Conservation (phyloP, 2,797 vertebrate species). For the Chelidonichthys spinosus region DNA sequence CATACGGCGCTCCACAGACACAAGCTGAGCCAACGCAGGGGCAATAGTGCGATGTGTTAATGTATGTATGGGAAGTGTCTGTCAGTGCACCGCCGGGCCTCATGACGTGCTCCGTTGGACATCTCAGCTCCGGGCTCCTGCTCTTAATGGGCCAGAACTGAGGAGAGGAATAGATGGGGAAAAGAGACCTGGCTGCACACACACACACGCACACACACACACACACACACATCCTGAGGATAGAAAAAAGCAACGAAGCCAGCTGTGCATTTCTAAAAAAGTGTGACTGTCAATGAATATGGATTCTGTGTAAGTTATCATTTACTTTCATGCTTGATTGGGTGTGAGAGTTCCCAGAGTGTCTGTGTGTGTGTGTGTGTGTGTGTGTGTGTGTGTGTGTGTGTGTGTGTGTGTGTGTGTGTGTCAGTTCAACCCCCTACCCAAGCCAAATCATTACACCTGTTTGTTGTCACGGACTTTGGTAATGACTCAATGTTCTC, state of each 20-base stretch:
- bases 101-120: constrained; percentile 68
- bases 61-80: constrained; percentile 64
- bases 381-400: not conserved
- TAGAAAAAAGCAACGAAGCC: constrained; percentile 19
- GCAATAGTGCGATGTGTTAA: constrained; percentile 59
- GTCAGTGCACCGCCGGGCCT: constrained; percentile 62
- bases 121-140: constrained; percentile 51
- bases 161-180: constrained; percentile 47
- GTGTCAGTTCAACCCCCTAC: constrained; percentile 14
- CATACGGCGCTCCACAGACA: constrained; percentile 32
- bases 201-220: not conserved
- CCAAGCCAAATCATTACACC: constrained; percentile 46
- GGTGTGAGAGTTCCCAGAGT: constrained; percentile 9
- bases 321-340: constrained; percentile 27
- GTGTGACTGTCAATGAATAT: constrained; percentile 18
- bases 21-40: constrained; percentile 59
- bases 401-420: too few species aligned
- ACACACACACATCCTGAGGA: constrained; percentile 11
- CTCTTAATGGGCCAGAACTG: constrained; percentile 75
- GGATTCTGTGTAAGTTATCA: constrained; percentile 1
- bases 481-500: constrained; percentile 53
- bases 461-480: constrained; percentile 50
- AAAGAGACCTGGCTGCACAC: constrained; percentile 22
- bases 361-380: not conserved
- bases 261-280: constrained; percentile 25